These are phyloP conservation scores for Meandrusa payeni DNA, from an alignment of 2,888 invertebrate species.

Conservation along the genomic window DNA sequence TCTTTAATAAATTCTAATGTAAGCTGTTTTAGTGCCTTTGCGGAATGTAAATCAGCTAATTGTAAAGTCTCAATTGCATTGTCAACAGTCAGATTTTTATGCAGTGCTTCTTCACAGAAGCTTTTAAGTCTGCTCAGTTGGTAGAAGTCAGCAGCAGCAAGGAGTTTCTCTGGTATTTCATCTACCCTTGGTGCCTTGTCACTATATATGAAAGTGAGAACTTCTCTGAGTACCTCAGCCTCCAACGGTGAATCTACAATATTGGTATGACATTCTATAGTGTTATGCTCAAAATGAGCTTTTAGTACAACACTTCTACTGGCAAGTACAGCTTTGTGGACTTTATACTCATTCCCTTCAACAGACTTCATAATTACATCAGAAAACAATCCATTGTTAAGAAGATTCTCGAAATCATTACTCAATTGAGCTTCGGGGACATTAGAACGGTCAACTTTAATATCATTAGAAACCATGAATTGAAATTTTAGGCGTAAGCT, in stretches of 20 bases:
- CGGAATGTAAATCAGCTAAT: constrained; percentile 67
- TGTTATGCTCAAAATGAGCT: constrained; percentile 72
- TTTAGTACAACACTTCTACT: constrained; percentile 67
- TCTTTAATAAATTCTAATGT: constrained; percentile 71
- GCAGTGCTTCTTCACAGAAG: constrained; percentile 66
- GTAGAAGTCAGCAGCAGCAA: constrained; percentile 71
- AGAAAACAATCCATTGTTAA: constrained; percentile 61
- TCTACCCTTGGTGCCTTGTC: constrained; percentile 68
- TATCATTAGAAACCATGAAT: constrained; percentile 66
- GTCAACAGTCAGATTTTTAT: constrained; percentile 66
- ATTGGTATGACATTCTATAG: constrained; percentile 63
- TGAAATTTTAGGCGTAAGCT: constrained; percentile 65
- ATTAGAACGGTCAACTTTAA: constrained; percentile 54
- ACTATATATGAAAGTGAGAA: constrained; percentile 65
- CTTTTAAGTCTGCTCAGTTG: constrained; percentile 63
- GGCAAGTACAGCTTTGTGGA: constrained; percentile 68
- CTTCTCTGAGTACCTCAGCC: constrained; percentile 61
- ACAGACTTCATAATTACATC: constrained; percentile 67
- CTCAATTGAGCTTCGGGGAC: constrained; percentile 59
- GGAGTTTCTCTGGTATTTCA: constrained; percentile 64
- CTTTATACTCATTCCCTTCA: constrained; percentile 60
- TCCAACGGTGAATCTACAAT: constrained; percentile 62
- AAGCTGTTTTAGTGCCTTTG: constrained; percentile 53
- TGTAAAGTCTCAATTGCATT: constrained; percentile 70
- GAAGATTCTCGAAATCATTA: constrained; percentile 62